Evolutionary conservation across 2,797 vertebrate species (phyloP).

Genomic region (Loris lydekkerianus): DNA sequence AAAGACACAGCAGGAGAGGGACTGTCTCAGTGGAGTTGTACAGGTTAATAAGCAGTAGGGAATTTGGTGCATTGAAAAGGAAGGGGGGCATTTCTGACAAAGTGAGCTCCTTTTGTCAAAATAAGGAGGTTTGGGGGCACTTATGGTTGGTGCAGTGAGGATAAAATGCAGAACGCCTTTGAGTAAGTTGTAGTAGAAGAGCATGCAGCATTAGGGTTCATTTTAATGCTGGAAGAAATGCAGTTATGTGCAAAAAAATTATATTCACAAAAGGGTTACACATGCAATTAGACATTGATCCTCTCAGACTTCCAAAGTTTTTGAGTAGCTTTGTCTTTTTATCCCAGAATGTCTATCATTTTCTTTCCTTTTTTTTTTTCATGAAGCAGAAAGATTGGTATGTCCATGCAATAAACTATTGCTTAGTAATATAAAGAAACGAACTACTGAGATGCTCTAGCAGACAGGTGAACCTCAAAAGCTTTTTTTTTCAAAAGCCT

Average conservation of each 20-base stretch:
- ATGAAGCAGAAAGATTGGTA: not conserved
- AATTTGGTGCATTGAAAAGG: constrained; percentile 20
- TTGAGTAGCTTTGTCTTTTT: constrained; percentile 49
- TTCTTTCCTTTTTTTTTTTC: not conserved
- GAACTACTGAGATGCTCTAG: not conserved
- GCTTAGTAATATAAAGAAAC: constrained; percentile 67
- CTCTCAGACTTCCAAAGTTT: not conserved
- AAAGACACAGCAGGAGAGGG: not conserved
- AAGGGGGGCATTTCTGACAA: constrained; percentile 11
- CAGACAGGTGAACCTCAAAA: not conserved
- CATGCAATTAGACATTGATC: not conserved
- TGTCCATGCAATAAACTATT: not conserved
- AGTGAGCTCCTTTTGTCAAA: not conserved
- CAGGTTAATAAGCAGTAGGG: constrained; percentile 11
- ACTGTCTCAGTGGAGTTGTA: constrained; percentile 22
- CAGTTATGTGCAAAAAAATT: not conserved
- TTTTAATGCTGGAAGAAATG: constrained; percentile 54
- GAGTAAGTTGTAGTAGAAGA: not conserved
- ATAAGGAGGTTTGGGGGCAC: not conserved
- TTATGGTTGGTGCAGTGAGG: not conserved
- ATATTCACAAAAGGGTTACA: not conserved
- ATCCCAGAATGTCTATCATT: constrained; percentile 32
- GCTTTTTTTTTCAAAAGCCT: constrained; percentile 38
- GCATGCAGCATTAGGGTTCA: not conserved
- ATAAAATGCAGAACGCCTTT: not conserved